A percentile compares a stretch with the other conserved stretches of the same genome.
Conservation (phyloP, 2,888 invertebrate species). For the Eurytoma californica region DNA sequence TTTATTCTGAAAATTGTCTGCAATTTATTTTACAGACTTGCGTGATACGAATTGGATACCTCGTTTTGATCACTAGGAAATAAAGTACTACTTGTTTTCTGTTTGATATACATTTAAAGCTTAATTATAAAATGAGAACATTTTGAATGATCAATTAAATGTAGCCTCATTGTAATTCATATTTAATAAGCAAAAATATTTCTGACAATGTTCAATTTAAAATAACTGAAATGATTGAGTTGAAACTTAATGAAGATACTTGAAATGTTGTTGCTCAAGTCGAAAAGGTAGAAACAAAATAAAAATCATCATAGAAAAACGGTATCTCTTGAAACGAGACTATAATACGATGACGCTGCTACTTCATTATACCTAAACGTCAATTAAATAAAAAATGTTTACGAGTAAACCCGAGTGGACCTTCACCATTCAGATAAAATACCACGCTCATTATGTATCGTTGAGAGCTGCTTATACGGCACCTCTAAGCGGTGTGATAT, state of each 20-base stretch:
- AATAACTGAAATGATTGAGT: neutral
- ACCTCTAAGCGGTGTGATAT: constrained; percentile 33
- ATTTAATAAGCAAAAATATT: no score
- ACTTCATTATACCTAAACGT: constrained; percentile 20
- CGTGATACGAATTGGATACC: no score
- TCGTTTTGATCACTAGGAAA: no score
- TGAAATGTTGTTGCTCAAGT: no score
- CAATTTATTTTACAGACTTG: no score
- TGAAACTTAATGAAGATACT: no score
- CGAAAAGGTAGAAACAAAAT: neutral
- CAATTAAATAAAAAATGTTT: constrained; percentile 44
- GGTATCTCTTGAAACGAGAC: neutral
- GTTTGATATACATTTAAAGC: no score
- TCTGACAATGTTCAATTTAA: neutral
- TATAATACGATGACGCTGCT: constrained; percentile 14
- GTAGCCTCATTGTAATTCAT: no score
- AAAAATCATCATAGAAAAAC: neutral
- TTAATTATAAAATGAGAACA: no score
- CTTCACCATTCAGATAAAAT: constrained; percentile 26
- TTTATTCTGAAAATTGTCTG: no score
- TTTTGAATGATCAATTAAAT: no score
- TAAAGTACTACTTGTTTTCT: no score
- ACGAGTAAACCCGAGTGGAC: constrained; percentile 22
- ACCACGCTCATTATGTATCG: constrained; percentile 19
- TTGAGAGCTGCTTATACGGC: constrained; percentile 36